Evolutionary conservation across 2,113 vertebrate species (phyloP).

Genomic region (Actenoides hombroni): DNA sequence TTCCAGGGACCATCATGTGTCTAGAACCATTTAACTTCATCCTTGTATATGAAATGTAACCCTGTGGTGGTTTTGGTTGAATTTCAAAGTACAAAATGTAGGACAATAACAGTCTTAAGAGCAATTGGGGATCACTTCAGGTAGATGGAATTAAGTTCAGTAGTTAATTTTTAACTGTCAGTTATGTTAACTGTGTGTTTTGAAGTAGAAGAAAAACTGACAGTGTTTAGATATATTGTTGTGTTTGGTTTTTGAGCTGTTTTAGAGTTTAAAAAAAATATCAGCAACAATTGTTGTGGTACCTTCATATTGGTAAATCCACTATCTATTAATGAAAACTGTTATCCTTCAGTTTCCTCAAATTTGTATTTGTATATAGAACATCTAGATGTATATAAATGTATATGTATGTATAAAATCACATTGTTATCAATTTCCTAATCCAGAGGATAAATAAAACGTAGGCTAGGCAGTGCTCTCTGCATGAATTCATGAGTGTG

Average conservation of each 20-base stretch:
- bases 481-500: not conserved
- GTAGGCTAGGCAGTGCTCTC: not conserved
- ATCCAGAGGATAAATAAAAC: not conserved
- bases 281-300: not conserved
- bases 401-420: not conserved
- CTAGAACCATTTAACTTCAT: constrained; percentile 54
- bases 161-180: constrained; percentile 15
- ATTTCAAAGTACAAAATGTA: constrained; percentile 41
- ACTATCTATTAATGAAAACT: not conserved
- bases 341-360: not conserved
- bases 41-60: constrained; percentile 45
- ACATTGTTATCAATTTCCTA: not conserved
- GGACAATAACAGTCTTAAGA: constrained; percentile 30
- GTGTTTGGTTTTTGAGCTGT: constrained; percentile 3
- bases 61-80: constrained; percentile 65
- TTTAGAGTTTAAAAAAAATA: not conserved
- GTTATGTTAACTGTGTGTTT: not conserved
- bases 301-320: not conserved
- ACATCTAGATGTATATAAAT: not conserved
- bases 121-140: not conserved
- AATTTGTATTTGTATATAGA: not conserved
- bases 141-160: constrained; percentile 9
- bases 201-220: not conserved
- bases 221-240: not conserved
- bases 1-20: constrained; percentile 53